phyloP scores from a whole-genome alignment of 2,113 vertebrate species.

The Seriola dumerili region DNA sequence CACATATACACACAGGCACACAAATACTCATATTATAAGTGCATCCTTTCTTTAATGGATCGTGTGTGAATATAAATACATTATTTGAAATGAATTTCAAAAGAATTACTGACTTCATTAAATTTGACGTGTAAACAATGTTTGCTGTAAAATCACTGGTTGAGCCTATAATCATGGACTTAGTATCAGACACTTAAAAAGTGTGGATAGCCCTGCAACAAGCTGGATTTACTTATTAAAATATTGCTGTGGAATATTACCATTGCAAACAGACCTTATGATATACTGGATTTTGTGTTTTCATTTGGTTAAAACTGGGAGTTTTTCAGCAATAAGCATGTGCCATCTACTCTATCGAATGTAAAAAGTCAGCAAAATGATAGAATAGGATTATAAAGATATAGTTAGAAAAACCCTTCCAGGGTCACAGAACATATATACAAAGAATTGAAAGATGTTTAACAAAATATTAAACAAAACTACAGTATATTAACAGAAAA shows the following conservation, averaged over 20 bases:
- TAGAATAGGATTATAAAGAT: slow-evolving; percentile 24
- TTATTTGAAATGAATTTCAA: slow-evolving; percentile 48
- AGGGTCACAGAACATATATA: slow-evolving; percentile 10
- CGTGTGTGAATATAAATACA: slow-evolving; percentile 51
- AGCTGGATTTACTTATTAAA: slow-evolving; percentile 53
- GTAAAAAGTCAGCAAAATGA: neutral
- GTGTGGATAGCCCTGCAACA: slow-evolving; percentile 34
- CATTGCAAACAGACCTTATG: slow-evolving; percentile 26
- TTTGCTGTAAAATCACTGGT: slow-evolving; percentile 47
- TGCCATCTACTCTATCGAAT: neutral
- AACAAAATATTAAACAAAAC: neutral
- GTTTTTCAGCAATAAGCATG: slow-evolving; percentile 10
- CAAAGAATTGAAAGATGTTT: neutral
- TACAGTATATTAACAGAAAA: slow-evolving; percentile 13
- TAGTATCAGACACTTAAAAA: slow-evolving; percentile 1
- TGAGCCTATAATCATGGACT: slow-evolving; percentile 19
- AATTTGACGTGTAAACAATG: slow-evolving; percentile 62
- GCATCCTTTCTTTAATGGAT: slow-evolving; percentile 41
- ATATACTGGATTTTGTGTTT: slow-evolving; percentile 36
- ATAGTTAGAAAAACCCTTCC: neutral
- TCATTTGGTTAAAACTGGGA: slow-evolving; percentile 24
- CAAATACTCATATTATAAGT: slow-evolving; percentile 2
- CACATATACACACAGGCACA: slow-evolving; percentile 5
- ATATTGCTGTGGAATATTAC: slow-evolving; percentile 54
- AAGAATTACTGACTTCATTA: slow-evolving; percentile 30